Evolutionary conservation across 2,888 invertebrate genomes (phyloP).

Genomic region (Serripes groenlandicus): DNA sequence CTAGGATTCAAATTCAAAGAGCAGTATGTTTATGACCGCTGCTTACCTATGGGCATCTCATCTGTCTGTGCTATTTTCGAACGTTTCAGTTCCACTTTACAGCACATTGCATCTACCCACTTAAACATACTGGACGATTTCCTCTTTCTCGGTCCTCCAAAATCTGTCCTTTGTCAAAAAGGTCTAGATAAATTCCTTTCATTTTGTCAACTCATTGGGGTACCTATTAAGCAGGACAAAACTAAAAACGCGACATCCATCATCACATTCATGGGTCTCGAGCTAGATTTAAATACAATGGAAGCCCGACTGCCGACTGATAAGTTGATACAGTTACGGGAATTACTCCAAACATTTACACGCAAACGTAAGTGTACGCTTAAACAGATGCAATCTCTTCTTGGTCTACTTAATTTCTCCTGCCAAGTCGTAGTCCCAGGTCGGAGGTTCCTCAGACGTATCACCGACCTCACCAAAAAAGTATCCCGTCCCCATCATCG

Average conservation of each 20-base stretch:
- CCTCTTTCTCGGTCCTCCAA: constrained; percentile 29
- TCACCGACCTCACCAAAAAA: constrained; percentile 44
- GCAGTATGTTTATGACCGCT: constrained; percentile 38
- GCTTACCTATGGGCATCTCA: constrained; percentile 40
- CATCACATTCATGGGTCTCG: constrained; percentile 45
- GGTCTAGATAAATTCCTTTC: too few species aligned
- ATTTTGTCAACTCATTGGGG: constrained; percentile 21
- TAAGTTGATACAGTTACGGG: constrained; percentile 17
- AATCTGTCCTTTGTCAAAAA: too few species aligned
- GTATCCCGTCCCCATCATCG: constrained; percentile 39
- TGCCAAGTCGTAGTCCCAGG: constrained; percentile 49
- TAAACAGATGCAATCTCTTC: constrained; percentile 1
- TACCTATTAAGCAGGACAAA: constrained; percentile 43
- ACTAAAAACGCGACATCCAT: constrained; percentile 12
- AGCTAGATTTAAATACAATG: constrained; percentile 47
- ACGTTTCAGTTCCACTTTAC: constrained; percentile 19
- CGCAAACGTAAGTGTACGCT: constrained; percentile 12
- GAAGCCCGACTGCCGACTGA: constrained; percentile 40
- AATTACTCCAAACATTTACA: not conserved
- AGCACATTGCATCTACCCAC: constrained; percentile 7
- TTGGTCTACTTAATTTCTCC: constrained; percentile 55
- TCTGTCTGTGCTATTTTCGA: constrained; percentile 45
- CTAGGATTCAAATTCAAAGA: constrained; percentile 30
- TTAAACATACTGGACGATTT: constrained; percentile 50
- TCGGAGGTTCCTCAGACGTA: constrained; percentile 32